phyloP scores from a whole-genome alignment of 2,797 vertebrate genomes.

The Lagorchestes hirsutus region DNA sequence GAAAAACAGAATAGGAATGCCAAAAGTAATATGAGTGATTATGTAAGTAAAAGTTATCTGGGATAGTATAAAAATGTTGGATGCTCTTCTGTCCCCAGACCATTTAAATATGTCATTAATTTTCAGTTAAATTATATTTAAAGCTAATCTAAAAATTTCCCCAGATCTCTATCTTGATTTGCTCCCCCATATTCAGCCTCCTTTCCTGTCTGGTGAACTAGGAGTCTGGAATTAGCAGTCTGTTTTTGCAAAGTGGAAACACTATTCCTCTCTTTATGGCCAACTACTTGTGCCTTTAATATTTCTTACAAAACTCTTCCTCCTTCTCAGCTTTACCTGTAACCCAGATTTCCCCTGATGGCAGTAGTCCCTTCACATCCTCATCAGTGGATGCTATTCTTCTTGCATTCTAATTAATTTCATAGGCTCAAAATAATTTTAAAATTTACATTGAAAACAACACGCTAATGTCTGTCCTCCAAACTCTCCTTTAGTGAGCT shows the following conservation, averaged over 20 bases:
- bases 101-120: neutral
- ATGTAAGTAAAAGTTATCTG: slow-evolving; percentile 1
- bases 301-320: neutral
- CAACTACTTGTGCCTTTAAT: neutral
- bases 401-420: neutral
- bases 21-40: neutral
- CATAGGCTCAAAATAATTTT: neutral
- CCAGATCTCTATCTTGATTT: neutral
- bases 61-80: slow-evolving; percentile 11
- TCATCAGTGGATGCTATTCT: neutral
- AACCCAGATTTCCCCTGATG: neutral
- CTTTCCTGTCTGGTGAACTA: neutral
- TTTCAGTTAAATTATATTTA: neutral
- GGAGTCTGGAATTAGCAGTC: neutral
- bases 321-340: neutral
- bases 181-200: neutral
- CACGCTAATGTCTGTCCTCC: neutral
- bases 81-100: neutral
- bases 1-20: neutral
- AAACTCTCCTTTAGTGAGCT: too few relatives aligned
- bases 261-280: neutral
- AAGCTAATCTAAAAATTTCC: neutral
- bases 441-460: neutral
- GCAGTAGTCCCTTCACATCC: neutral
- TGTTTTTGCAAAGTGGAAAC: neutral